phyloP scores from a whole-genome alignment of 2,113 vertebrate genomes.

The Fulica atra region DNA sequence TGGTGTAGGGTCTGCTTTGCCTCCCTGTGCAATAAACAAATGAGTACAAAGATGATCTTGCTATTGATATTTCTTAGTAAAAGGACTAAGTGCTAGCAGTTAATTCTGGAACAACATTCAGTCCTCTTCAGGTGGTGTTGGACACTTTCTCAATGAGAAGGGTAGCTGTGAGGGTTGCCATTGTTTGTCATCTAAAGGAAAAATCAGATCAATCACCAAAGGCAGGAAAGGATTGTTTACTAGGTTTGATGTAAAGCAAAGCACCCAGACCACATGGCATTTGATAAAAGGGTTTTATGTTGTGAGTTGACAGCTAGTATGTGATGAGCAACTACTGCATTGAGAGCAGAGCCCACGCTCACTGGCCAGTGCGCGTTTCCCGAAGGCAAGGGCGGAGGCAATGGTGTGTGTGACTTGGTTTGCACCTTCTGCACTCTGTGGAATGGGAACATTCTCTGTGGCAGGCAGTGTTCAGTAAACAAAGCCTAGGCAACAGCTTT shows the following conservation, averaged over 20 bases:
- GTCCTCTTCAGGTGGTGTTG: background rate
- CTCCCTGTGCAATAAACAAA: background rate
- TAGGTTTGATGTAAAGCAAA: background rate
- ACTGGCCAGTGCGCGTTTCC: background rate
- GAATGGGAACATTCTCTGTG: background rate
- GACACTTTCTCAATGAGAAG: background rate
- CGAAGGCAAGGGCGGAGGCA: background rate
- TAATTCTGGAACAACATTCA: background rate
- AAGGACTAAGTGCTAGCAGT: background rate
- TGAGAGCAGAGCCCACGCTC: background rate
- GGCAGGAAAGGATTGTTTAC: background rate
- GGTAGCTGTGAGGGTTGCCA: background rate
- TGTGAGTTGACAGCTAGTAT: background rate
- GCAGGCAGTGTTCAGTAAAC: conserved; percentile 3
- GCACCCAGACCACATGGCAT: background rate
- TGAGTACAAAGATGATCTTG: background rate
- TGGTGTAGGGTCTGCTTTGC: background rate
- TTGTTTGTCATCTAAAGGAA: background rate
- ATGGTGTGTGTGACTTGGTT: background rate
- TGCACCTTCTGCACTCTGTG: background rate
- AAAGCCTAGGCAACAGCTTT: background rate
- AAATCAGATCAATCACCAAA: background rate
- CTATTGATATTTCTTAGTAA: background rate
- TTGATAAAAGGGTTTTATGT: background rate
- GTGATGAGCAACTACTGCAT: background rate